Conservation (phyloP, 2,113 vertebrate species). For the Neogobius melanostomus region DNA sequence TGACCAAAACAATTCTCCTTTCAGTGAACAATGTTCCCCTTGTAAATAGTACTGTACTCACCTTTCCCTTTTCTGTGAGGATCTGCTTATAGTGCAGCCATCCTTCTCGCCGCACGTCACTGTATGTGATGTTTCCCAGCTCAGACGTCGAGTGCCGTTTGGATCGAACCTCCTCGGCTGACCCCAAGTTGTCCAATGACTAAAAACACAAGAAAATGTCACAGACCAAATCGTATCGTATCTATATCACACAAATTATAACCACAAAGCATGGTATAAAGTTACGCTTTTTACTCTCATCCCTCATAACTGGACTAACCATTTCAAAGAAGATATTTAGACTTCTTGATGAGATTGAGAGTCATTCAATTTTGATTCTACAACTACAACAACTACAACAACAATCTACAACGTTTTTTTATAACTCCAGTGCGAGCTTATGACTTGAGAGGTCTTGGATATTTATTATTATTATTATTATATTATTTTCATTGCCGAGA, state of each 20-base stretch:
- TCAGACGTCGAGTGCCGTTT: slow-evolving; percentile 94
- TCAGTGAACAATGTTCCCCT: background rate
- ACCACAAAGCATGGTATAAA: too few relatives aligned
- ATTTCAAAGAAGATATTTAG: too few relatives aligned
- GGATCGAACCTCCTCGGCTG: slow-evolving; percentile 85
- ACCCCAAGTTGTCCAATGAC: slow-evolving; percentile 90
- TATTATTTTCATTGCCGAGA: too few relatives aligned
- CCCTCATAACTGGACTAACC: too few relatives aligned
- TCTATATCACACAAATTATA: background rate
- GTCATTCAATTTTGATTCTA: too few relatives aligned
- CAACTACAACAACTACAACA: too few relatives aligned
- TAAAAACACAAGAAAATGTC: slow-evolving; percentile 45
- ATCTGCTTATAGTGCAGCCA: slow-evolving; percentile 97
- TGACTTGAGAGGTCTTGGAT: too few relatives aligned
- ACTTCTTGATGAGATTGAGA: too few relatives aligned
- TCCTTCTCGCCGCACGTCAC: slow-evolving; percentile 88
- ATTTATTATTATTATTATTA: too few relatives aligned
- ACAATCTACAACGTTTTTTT: too few relatives aligned
- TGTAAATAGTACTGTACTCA: slow-evolving; percentile 48
- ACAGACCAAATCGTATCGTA: background rate
- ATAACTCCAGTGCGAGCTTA: too few relatives aligned
- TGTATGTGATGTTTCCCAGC: slow-evolving; percentile 87
- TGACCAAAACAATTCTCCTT: background rate
- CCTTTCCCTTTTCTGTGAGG: slow-evolving; percentile 97
- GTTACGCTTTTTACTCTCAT: too few relatives aligned